Conservation (phyloP, 2,797 vertebrate species). For the Malacoraja senta region DNA sequence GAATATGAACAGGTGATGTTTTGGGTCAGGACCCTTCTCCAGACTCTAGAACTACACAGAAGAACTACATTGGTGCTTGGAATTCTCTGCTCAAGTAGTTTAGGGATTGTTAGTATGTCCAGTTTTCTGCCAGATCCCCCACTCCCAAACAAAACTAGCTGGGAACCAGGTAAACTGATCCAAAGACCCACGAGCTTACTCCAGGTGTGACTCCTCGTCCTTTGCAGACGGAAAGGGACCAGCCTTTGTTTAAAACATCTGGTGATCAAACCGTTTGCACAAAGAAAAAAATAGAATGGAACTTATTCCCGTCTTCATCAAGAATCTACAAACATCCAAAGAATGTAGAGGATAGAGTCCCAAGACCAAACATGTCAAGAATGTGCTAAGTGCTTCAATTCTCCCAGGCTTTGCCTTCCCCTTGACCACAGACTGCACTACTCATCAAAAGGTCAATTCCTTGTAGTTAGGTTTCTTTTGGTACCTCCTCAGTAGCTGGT, state of each 20-base stretch:
- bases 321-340: slow-evolving; percentile 24
- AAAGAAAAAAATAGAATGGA: neutral
- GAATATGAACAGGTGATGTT: too few relatives aligned
- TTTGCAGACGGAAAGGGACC: neutral
- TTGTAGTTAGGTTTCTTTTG: slow-evolving; percentile 40
- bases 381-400: slow-evolving; percentile 26
- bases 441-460: slow-evolving; percentile 42
- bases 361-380: slow-evolving; percentile 42
- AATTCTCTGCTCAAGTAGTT: neutral
- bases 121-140: neutral
- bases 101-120: slow-evolving; percentile 7
- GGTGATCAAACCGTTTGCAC: neutral
- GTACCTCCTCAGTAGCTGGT: slow-evolving; percentile 37
- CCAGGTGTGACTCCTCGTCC: neutral
- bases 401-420: slow-evolving; percentile 38
- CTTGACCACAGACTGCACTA: slow-evolving; percentile 41
- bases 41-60: neutral
- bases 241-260: slow-evolving; percentile 23
- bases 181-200: neutral
- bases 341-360: neutral
- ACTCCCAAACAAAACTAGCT: neutral
- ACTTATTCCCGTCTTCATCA: slow-evolving; percentile 11
- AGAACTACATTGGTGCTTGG: neutral
- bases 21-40: too few relatives aligned
- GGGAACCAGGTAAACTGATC: neutral